Base-by-base conservation (phyloP, 2,797 vertebrate genomes). In the Sebastes iracundus region DNA sequence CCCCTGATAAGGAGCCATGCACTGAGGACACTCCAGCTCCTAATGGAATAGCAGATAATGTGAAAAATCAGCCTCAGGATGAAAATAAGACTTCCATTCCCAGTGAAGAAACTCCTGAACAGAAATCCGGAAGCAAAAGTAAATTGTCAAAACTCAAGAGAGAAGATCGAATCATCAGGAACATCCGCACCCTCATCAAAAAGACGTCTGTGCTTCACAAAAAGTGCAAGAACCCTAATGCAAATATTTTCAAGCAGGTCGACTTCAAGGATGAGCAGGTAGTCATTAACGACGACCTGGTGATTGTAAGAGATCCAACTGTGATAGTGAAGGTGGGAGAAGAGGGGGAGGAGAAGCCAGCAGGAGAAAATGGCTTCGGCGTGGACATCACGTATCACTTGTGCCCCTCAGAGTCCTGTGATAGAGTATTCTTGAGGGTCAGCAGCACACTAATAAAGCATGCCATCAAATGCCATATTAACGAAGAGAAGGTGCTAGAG, bases 401-500 rank as follows among this genome's bases (percentile, higher is more conserved):
- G 89, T 95, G 98, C 84, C 98, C 97, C 59, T 97, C 97, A 10
- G 94, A 94, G 81, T 94, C 94, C 62, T 99, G 98, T 80, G 93
- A 96, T 49, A 77, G 90, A 78, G 91, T 94, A 0, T 96, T 95
- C 92, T 90, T 96, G 90, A 92, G 83, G 87, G 62, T 94, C 91
- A 83, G 96, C 96, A 87, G 27, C 81, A 89, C 92, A 0, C 90
- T 98, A 70, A 97, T 96, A 55, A 98, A 96, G 77, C 98, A 99
- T 0, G 97, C 97, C 18, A 94, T 97, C 67, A 97, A 96, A 86
- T 95, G 94, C 86, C 98, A 99, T 75, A 94, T 96, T 18, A 92
- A 92, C 22, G 97, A 99, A 66, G 85, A 96, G 58, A 95, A 95
- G n/a, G 97, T 98, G 66, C 95, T 97, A 81, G 96, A 98, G 79